Evolutionary conservation across 2,113 vertebrate genomes (phyloP).

Genomic region (Coregonus clupeaformis): DNA sequence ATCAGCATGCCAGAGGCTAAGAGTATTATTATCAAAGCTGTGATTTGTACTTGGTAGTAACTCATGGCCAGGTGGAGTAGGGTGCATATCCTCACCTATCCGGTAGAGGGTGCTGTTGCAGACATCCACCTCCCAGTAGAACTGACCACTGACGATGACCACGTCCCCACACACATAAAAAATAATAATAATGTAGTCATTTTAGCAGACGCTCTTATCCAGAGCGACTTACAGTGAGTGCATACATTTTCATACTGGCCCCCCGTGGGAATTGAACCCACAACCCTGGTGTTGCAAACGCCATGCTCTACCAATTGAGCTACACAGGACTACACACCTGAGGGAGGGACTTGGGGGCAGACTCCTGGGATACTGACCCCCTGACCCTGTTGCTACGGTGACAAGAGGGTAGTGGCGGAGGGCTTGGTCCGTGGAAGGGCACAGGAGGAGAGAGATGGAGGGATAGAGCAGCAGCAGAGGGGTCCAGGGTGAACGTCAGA

Average conservation of each 20-base stretch:
- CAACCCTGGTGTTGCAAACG: too few relatives aligned
- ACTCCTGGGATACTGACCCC: neutral
- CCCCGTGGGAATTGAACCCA: too few relatives aligned
- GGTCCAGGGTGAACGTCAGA: constrained; percentile 61
- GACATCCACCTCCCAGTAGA: constrained; percentile 76
- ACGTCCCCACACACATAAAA: constrained; percentile 51
- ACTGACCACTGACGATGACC: constrained; percentile 60
- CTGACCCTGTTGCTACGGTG: neutral
- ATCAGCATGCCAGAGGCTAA: too few relatives aligned
- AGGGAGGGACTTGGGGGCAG: constrained; percentile 22
- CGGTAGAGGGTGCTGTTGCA: constrained; percentile 71
- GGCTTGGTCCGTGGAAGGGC: constrained; percentile 30
- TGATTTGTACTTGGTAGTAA: too few relatives aligned
- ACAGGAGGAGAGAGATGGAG: constrained; percentile 59
- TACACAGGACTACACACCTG: too few relatives aligned
- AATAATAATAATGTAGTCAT: too few relatives aligned
- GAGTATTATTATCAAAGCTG: too few relatives aligned
- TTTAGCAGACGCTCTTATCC: too few relatives aligned
- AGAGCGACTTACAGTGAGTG: too few relatives aligned
- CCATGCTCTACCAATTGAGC: too few relatives aligned
- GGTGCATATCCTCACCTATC: constrained; percentile 55
- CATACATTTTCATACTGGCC: too few relatives aligned
- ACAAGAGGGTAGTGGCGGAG: neutral
- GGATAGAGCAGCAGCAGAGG: constrained; percentile 34
- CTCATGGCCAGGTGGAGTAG: neutral